Percentiles rank a stretch among this genome's conserved stretches.
Conservation (phyloP, 1,140 invertebrate species). For the Drosophila nikananu region DNA sequence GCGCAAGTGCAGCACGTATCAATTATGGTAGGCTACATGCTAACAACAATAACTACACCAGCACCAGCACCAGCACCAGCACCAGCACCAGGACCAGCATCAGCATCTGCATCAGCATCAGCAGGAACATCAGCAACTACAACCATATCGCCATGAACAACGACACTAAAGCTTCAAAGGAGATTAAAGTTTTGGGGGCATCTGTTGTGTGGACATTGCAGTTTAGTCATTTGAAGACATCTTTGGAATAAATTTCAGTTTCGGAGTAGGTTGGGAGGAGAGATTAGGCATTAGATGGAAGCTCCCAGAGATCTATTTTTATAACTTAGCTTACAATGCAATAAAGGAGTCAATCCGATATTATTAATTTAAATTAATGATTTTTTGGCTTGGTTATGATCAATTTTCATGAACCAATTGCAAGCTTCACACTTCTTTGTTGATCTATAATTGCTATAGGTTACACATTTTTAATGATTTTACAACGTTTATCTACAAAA, state of each 20-base stretch:
- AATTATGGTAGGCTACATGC: constrained; percentile 59
- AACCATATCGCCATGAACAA: constrained; percentile 49
- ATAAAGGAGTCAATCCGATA: too few relatives aligned
- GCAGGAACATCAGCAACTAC: constrained; percentile 17
- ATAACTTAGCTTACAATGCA: not conserved
- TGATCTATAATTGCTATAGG: not conserved
- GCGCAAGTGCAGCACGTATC: constrained; percentile 78
- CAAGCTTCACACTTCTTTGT: too few relatives aligned
- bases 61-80: constrained; percentile 6
- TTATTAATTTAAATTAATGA: too few relatives aligned
- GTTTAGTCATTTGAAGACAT: constrained; percentile 18
- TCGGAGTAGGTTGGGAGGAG: not conserved
- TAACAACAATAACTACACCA: constrained; percentile 55
- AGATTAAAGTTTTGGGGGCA: constrained; percentile 38
- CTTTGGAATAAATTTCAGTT: constrained; percentile 15
- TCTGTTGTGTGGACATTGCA: constrained; percentile 13
- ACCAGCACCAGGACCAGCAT: not conserved
- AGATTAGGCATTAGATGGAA: not conserved
- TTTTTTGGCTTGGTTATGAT: too few relatives aligned
- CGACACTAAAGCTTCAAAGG: constrained; percentile 58
- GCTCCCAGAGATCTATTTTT: not conserved
- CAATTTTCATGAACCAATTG: too few relatives aligned
- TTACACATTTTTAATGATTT: not conserved
- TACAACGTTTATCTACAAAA: not conserved
- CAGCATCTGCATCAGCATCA: constrained; percentile 14